Conservation (phyloP, 2,888 invertebrate species). For the Ectropis crepuscularia region DNA sequence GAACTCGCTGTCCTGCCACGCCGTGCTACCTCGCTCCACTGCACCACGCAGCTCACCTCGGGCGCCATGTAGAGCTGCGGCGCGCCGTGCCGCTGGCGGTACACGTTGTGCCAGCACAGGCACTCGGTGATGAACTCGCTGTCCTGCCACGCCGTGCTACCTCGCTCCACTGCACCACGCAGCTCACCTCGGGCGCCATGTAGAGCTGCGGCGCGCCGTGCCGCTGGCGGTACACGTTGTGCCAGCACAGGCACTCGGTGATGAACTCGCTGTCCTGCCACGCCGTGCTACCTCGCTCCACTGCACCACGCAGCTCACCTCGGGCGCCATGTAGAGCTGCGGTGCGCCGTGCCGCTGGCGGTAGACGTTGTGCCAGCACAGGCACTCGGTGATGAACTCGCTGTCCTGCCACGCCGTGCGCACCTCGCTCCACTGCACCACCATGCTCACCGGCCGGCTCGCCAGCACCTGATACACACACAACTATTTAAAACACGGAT, state of each 20-base stretch:
- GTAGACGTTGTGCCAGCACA: constrained; percentile 94
- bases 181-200: constrained; percentile 90
- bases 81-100: constrained; percentile 90
- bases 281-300: constrained; percentile 83
- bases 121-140: constrained; percentile 93
- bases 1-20: constrained; percentile 92
- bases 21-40: constrained; percentile 89
- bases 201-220: constrained; percentile 90
- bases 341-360: constrained; percentile 90
- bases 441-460: constrained; percentile 88
- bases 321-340: constrained; percentile 89
- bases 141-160: constrained; percentile 90
- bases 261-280: constrained; percentile 94
- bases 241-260: constrained; percentile 92
- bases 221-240: constrained; percentile 91
- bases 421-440: constrained; percentile 88
- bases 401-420: constrained; percentile 92
- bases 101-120: constrained; percentile 93
- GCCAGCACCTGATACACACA: constrained; percentile 83
- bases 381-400: constrained; percentile 91
- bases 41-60: constrained; percentile 89
- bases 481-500: not conserved
- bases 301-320: constrained; percentile 74
- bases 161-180: constrained; percentile 89
- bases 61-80: constrained; percentile 90